A percentile compares a stretch with the other conserved stretches of the same genome.
phyloP scores from a whole-genome alignment of 2,113 vertebrate species.

The Hiodon alosoides region DNA sequence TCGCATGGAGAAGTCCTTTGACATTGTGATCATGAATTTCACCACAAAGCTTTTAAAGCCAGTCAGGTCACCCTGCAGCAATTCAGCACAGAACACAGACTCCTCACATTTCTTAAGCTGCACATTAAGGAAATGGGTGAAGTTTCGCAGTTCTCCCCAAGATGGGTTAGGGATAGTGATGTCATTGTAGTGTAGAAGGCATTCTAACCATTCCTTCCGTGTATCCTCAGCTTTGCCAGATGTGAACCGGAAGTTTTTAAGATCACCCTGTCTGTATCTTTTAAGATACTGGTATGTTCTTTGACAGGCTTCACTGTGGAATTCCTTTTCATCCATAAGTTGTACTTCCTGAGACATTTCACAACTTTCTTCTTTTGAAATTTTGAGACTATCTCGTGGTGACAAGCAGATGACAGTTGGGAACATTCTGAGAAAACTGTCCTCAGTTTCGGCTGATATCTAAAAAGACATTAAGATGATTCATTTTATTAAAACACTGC shows the following conservation, averaged over 20 bases:
- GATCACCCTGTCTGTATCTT: conserved; percentile 44
- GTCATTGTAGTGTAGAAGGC: conserved; percentile 63
- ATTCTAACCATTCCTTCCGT: conserved; percentile 61
- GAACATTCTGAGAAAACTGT: conserved; percentile 26
- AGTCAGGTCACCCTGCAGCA: conserved; percentile 48
- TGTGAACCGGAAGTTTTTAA: conserved; percentile 57
- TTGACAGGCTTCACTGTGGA: conserved; percentile 66
- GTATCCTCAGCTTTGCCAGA: conserved; percentile 49
- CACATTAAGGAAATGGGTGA: conserved; percentile 65
- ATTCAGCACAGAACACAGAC: conserved; percentile 62
- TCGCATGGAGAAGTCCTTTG: conserved; percentile 70
- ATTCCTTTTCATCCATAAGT: conserved; percentile 58
- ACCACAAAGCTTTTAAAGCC: conserved; percentile 76
- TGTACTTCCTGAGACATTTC: conserved; percentile 23
- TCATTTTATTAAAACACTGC: neutral
- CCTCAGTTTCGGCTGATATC: conserved; percentile 32
- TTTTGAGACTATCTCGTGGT: conserved; percentile 64
- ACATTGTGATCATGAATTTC: conserved; percentile 74
- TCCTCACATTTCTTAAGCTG: conserved; percentile 69
- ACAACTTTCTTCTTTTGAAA: conserved; percentile 14
- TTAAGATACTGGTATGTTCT: conserved; percentile 74
- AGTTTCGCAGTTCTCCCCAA: conserved; percentile 72
- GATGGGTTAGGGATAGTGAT: conserved; percentile 54
- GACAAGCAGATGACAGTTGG: conserved; percentile 39
- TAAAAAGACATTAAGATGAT: conserved; percentile 11